These are phyloP conservation scores for Cremastobaeus sp. DNA, from an alignment of 2,888 invertebrate genomes.

Conservation along the genomic window DNA sequence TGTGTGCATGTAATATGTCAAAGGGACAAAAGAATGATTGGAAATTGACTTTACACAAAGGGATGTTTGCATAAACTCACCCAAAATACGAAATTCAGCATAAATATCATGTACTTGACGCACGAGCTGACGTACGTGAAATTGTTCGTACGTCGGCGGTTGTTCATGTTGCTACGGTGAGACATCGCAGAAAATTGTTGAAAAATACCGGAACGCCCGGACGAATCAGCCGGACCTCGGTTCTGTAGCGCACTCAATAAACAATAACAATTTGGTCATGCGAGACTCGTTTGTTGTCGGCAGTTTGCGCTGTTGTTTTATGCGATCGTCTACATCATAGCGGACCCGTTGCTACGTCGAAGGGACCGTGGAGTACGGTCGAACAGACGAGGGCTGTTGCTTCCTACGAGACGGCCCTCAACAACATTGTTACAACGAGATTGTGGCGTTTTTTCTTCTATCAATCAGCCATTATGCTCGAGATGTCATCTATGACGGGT, in stretches of 20 bases:
- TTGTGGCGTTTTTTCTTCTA: constrained; percentile 7
- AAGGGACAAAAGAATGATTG: not conserved
- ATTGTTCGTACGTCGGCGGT: constrained; percentile 84
- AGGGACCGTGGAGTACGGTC: not conserved
- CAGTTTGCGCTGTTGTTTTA: constrained; percentile 10
- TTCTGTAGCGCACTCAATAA: constrained; percentile 1
- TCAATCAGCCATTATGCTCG: constrained; percentile 48
- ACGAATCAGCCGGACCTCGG: not conserved
- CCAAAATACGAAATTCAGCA: constrained; percentile 94
- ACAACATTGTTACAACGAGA: constrained; percentile 10
- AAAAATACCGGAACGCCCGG: not conserved
- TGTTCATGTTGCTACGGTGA: constrained; percentile 70
- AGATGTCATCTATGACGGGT: constrained; percentile 40
- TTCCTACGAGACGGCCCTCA: constrained; percentile 5
- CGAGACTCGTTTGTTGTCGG: constrained; percentile 20
- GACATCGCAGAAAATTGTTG: not conserved
- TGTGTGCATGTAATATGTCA: not conserved
- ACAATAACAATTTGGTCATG: constrained; percentile 42
- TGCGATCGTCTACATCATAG: constrained; percentile 15
- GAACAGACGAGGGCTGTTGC: not conserved
- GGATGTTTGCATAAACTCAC: constrained; percentile 83
- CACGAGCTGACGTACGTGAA: constrained; percentile 91
- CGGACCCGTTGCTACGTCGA: not conserved
- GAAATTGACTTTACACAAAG: too few species aligned
- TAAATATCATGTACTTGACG: constrained; percentile 93